These are phyloP conservation scores for Xanthostigma xanthostigma DNA, from an alignment of 2,888 invertebrate species.

Conservation along the genomic window DNA sequence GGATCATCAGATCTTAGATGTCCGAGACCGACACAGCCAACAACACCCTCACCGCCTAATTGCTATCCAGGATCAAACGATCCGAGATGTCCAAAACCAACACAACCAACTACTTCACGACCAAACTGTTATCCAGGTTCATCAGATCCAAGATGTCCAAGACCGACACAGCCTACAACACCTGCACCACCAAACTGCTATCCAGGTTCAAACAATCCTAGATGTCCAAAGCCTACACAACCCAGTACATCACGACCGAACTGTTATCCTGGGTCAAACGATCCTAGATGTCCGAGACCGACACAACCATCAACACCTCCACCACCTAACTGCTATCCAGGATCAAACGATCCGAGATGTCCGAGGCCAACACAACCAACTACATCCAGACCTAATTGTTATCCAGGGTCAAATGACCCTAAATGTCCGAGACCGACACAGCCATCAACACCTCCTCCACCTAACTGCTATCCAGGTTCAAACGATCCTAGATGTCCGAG, in stretches of 20 bases:
- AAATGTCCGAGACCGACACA: conserved; percentile 20
- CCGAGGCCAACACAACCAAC: conserved; percentile 17
- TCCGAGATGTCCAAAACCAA: conserved; percentile 22
- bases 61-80: conserved; percentile 25
- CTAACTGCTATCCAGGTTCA: conserved; percentile 16
- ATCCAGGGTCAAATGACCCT: conserved; percentile 21
- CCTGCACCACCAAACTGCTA: conserved; percentile 5
- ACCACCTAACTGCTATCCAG: conserved; percentile 23
- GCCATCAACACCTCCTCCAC: conserved; percentile 12
- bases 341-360: conserved; percentile 22
- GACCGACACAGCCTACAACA: background rate
- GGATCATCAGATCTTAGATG: too few species aligned
- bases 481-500: conserved; percentile 11
- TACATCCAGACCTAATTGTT: conserved; percentile 15
- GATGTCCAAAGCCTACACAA: too few species aligned
- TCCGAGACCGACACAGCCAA: too few species aligned
- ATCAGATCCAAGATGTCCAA: conserved; percentile 8
- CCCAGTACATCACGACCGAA: background rate
- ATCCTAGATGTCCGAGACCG: conserved; percentile 12
- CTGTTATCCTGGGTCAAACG: conserved; percentile 14
- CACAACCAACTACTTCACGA: conserved; percentile 10
- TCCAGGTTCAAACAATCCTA: too few species aligned
- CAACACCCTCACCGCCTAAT: conserved; percentile 14
- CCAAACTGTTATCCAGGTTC: conserved; percentile 11
- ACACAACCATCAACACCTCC: conserved; percentile 13